Conservation (phyloP, 2,113 vertebrate genomes). For the Chauna torquata region DNA sequence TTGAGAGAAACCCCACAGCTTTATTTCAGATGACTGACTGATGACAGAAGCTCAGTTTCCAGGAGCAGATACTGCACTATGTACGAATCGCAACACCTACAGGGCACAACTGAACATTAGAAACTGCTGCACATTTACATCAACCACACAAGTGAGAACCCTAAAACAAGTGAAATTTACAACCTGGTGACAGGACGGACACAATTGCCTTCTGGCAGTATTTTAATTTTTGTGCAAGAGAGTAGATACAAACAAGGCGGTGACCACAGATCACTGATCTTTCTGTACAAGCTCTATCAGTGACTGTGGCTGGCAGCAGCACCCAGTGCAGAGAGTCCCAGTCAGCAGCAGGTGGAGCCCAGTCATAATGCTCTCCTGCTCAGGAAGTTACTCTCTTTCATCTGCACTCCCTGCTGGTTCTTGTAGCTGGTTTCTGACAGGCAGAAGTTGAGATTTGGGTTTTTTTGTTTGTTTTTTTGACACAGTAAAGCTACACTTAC, state of each 20-base stretch:
- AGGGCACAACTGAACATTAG: neutral
- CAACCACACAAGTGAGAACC: neutral
- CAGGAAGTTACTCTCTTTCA: neutral
- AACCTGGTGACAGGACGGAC: neutral
- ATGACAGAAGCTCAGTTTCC: neutral
- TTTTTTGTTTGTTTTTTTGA: neutral
- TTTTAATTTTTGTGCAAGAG: fast-evolving
- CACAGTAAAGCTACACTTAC: neutral
- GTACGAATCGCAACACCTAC: fast-evolving
- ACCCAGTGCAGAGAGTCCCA: neutral
- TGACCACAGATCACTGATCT: fast-evolving
- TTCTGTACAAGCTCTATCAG: neutral
- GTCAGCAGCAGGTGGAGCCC: conserved; percentile 47
- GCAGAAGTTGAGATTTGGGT: neutral
- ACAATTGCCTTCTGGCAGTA: neutral
- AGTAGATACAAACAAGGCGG: fast-evolving
- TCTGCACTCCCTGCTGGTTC: neutral
- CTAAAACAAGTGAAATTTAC: neutral
- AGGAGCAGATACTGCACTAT: neutral
- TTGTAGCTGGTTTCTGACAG: neutral
- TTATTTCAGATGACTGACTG: neutral
- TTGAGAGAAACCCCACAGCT: neutral
- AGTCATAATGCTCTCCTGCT: neutral
- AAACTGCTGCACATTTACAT: neutral
- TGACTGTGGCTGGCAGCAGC: neutral